phyloP scores from a whole-genome alignment of 1,140 invertebrate genomes.

The Ooceraea biroi region DNA sequence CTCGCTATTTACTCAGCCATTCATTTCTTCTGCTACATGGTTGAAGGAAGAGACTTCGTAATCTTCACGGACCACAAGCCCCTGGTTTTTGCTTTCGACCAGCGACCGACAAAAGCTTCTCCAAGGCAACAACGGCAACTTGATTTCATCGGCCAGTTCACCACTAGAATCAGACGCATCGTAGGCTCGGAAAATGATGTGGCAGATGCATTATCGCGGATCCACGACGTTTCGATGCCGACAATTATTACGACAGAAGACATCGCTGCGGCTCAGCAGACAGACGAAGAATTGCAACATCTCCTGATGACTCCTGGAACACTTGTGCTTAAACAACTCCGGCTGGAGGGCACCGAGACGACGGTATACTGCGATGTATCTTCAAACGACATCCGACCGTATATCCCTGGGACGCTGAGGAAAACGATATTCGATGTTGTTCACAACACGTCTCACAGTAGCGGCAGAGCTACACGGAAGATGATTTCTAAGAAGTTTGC shows the following conservation, averaged over 20 bases:
- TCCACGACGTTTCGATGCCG: not conserved
- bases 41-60: no score
- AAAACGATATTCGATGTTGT: not conserved
- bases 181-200: no score
- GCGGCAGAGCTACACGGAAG: not conserved
- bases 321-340: not conserved
- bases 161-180: no score
- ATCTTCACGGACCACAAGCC: no score
- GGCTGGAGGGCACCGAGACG: not conserved
- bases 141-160: not conserved
- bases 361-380: not conserved
- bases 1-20: no score
- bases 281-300: not conserved
- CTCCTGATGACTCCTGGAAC: not conserved
- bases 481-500: conserved; percentile 1
- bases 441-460: not conserved
- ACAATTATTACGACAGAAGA: not conserved
- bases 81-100: not conserved
- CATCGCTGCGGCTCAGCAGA: not conserved
- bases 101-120: not conserved
- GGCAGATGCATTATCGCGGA: not conserved
- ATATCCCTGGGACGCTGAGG: not conserved
- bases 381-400: not conserved
- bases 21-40: no score
- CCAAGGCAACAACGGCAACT: not conserved